Percentiles rank a stretch among this genome's conserved stretches.
Evolutionary conservation across 2,888 invertebrate species (phyloP).

Genomic region (Ligdia adustata): DNA sequence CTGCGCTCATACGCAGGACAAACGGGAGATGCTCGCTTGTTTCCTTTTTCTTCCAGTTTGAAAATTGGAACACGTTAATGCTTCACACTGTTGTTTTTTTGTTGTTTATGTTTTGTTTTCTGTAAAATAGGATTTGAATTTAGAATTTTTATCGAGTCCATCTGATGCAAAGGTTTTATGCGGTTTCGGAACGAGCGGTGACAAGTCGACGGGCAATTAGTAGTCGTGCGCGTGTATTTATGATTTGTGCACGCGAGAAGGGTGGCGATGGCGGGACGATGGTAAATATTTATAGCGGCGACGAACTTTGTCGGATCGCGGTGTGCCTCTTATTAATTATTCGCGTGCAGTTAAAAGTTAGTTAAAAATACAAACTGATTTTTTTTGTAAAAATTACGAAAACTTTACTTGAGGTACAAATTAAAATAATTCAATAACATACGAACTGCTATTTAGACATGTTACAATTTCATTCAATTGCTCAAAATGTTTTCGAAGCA

Average conservation of each 20-base stretch:
- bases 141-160: conserved; percentile 31
- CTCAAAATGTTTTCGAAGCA: conserved; percentile 3
- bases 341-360: conserved; percentile 14
- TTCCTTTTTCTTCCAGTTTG: conserved; percentile 27
- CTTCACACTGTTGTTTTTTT: conserved; percentile 43
- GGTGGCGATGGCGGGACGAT: conserved; percentile 37
- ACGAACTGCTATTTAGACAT: neutral
- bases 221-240: conserved; percentile 38
- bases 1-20: too few relatives aligned
- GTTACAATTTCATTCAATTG: neutral
- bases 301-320: conserved; percentile 34
- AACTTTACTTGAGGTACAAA: too few relatives aligned
- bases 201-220: conserved; percentile 40
- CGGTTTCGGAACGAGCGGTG: conserved; percentile 46
- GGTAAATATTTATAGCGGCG: conserved; percentile 36
- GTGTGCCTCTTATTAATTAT: conserved; percentile 23
- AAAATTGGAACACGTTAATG: conserved; percentile 47
- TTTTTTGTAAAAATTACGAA: neutral
- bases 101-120: conserved; percentile 52
- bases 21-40: conserved; percentile 4
- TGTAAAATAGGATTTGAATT: conserved; percentile 41
- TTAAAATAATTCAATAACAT: neutral
- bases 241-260: conserved; percentile 43
- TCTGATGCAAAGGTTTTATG: neutral
- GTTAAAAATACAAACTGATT: neutral